Conservation (phyloP, 2,113 vertebrate species). For the Notothenia coriiceps region DNA sequence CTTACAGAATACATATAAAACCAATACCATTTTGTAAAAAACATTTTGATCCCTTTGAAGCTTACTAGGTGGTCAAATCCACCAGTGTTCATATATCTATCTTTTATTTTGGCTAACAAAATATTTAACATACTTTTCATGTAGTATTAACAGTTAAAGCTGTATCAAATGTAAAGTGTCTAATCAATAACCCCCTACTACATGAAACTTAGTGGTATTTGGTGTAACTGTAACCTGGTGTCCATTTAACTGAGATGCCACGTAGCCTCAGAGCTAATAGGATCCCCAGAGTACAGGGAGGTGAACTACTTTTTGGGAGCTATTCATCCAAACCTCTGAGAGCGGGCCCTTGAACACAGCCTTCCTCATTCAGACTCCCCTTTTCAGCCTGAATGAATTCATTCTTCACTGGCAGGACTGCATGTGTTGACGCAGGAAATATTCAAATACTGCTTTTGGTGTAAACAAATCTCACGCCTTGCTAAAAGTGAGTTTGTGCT, state of each 20-base stretch:
- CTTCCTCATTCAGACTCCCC: slow-evolving; percentile 29
- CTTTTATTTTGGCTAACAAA: no score
- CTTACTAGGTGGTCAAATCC: no score
- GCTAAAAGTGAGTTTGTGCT: slow-evolving; percentile 17
- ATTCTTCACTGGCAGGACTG: slow-evolving; percentile 57
- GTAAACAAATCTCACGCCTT: slow-evolving; percentile 47
- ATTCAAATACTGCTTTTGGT: slow-evolving; percentile 53
- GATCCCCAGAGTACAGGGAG: slow-evolving; percentile 27
- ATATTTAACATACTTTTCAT: no score
- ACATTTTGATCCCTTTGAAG: no score
- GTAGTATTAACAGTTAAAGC: no score
- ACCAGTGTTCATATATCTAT: no score
- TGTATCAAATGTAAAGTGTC: background rate
- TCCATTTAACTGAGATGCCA: background rate
- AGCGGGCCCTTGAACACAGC: slow-evolving; percentile 29
- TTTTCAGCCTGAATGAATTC: slow-evolving; percentile 56
- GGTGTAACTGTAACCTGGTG: background rate
- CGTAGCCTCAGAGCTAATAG: background rate
- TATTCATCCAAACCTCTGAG: slow-evolving; percentile 39
- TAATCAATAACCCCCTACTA: background rate
- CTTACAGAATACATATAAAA: no score
- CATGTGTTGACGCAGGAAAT: slow-evolving; percentile 56
- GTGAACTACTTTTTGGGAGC: slow-evolving; percentile 41
- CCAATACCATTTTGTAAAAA: no score
- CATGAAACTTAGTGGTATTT: background rate